A percentile compares a stretch with the other conserved stretches of the same genome.
phyloP scores from a whole-genome alignment of 1,140 invertebrate genomes.

The Brachionus paranguensis region DNA sequence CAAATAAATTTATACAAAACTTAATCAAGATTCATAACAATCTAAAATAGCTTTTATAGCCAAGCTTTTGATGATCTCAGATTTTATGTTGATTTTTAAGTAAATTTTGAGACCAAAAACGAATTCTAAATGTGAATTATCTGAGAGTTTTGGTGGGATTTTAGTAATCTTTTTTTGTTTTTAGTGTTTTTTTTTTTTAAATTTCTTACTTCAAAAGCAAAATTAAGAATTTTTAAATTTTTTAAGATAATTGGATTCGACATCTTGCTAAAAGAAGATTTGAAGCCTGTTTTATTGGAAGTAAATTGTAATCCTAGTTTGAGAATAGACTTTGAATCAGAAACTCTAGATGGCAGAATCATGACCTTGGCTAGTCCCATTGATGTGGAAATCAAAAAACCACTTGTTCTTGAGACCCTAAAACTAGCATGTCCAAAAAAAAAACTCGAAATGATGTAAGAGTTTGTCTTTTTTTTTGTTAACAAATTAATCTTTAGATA shows the following conservation, averaged over 20 bases:
- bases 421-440: slow-evolving; percentile 17
- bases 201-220: too few relatives aligned
- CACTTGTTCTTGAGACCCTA: slow-evolving; percentile 40
- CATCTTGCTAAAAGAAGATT: slow-evolving; percentile 72
- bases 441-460: slow-evolving; percentile 36
- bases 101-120: too few relatives aligned
- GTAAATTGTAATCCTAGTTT: slow-evolving; percentile 58
- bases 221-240: background rate
- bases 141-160: too few relatives aligned
- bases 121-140: too few relatives aligned
- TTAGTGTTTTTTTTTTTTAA: too few relatives aligned
- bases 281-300: slow-evolving; percentile 78
- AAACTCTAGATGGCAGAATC: slow-evolving; percentile 46
- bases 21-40: too few relatives aligned
- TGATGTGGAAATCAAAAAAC: slow-evolving; percentile 52
- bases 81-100: too few relatives aligned
- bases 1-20: too few relatives aligned
- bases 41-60: too few relatives aligned
- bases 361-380: slow-evolving; percentile 46
- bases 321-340: slow-evolving; percentile 54
- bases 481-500: background rate
- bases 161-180: too few relatives aligned
- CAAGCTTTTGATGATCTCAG: too few relatives aligned
- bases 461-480: background rate
- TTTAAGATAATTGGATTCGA: slow-evolving; percentile 71